phyloP scores from a whole-genome alignment of 2,113 vertebrate genomes.

The Catagonus wagneri region DNA sequence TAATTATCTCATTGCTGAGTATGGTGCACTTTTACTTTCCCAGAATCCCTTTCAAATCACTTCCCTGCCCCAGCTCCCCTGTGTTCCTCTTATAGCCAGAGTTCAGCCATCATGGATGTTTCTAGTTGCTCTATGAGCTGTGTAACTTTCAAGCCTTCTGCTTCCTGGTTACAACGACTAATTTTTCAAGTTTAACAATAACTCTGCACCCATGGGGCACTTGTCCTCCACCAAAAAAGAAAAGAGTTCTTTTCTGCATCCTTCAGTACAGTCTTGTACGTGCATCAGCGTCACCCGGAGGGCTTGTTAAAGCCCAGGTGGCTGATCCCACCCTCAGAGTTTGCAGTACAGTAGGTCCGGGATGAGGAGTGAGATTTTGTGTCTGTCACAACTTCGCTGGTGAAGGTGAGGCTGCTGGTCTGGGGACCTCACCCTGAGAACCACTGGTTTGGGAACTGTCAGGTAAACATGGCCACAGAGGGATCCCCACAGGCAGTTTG shows the following conservation, averaged over 20 bases:
- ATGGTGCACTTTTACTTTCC: slow-evolving; percentile 18
- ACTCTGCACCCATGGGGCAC: not conserved
- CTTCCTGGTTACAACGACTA: not conserved
- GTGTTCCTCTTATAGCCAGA: not conserved
- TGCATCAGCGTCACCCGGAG: not conserved
- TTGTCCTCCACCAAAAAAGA: not conserved
- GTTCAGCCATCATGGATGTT: not conserved
- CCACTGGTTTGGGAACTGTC: not conserved
- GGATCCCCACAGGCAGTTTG: not conserved
- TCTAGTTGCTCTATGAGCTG: not conserved
- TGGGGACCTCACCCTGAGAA: not conserved
- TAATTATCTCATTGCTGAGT: not conserved
- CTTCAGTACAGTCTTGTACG: not conserved
- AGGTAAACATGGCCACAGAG: not conserved
- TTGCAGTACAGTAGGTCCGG: not conserved
- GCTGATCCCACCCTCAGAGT: not conserved
- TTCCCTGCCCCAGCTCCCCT: not conserved
- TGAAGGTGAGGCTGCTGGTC: not conserved
- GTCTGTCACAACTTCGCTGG: not conserved
- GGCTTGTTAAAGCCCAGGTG: not conserved
- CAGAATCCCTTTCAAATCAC: not conserved
- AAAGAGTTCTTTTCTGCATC: not conserved
- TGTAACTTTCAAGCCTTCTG: not conserved
- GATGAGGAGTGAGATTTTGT: not conserved
- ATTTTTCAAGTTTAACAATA: slow-evolving; percentile 17